phyloP scores from a whole-genome alignment of 2,113 vertebrate genomes.

The Callochromis pleurospilus region DNA sequence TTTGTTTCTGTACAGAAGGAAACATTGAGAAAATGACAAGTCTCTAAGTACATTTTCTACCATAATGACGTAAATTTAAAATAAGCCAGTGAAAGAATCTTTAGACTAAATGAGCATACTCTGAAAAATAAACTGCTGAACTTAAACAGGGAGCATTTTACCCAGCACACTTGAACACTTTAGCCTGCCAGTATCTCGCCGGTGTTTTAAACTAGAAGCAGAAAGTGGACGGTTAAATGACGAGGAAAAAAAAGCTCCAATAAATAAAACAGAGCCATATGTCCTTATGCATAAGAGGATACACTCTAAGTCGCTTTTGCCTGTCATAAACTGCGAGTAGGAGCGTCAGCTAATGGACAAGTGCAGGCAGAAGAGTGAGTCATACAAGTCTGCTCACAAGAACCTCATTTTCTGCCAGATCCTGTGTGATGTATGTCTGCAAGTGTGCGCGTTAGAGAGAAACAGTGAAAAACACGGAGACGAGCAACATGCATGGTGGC shows the following conservation, averaged over 20 bases:
- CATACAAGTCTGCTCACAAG: conserved; percentile 27
- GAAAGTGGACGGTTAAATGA: not conserved
- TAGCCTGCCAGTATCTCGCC: not conserved
- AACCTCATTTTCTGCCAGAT: conserved; percentile 10
- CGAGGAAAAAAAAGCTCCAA: not conserved
- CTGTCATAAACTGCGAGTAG: not conserved
- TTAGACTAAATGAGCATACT: not conserved
- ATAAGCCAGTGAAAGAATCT: not conserved
- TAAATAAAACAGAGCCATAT: not conserved
- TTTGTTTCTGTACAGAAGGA: not conserved
- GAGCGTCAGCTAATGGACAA: conserved; percentile 19
- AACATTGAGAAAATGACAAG: not conserved
- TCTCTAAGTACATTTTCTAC: not conserved
- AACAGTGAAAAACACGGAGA: not conserved
- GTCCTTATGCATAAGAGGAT: not conserved
- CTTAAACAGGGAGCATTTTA: not conserved
- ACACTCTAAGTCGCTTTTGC: not conserved
- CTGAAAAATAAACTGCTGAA: not conserved
- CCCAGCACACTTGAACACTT: not conserved
- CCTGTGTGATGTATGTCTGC: conserved; percentile 11
- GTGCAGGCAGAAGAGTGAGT: conserved; percentile 32
- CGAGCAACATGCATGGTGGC: not conserved
- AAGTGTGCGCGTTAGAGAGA: not conserved
- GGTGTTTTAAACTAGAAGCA: not conserved
- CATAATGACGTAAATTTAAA: not conserved